phyloP scores from a whole-genome alignment of 1,140 invertebrate genomes.

The Metopolophium dirhodum region DNA sequence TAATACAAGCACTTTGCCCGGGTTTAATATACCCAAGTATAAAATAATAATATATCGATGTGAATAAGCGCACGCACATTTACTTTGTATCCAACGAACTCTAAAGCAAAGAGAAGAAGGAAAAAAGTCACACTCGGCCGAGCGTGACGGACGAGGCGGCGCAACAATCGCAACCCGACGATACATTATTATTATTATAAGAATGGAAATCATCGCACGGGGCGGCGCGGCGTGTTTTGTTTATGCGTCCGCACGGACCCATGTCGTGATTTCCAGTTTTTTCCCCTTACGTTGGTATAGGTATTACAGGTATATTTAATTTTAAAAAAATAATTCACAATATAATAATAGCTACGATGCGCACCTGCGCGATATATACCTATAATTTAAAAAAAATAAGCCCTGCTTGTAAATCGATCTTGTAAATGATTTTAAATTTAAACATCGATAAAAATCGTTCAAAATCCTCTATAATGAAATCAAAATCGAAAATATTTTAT shows the following conservation, averaged over 20 bases:
- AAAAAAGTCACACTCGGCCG: conserved; percentile 39
- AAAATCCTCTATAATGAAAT: no score
- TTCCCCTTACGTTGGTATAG: no score
- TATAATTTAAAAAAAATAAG: background rate
- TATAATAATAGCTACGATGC: background rate
- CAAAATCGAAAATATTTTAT: no score
- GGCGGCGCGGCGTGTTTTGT: background rate
- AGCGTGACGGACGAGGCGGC: conserved; percentile 26
- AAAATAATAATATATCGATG: no score
- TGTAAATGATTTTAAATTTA: background rate
- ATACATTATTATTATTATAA: background rate
- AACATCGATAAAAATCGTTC: background rate
- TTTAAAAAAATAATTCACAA: background rate
- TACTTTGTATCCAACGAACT: background rate
- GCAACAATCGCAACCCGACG: background rate
- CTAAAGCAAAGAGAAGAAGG: background rate
- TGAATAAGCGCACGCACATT: background rate
- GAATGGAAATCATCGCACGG: background rate
- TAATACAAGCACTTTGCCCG: no score
- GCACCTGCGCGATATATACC: background rate
- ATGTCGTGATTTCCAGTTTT: conserved; percentile 39
- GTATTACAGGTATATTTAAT: background rate
- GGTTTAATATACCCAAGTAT: no score
- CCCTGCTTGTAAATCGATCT: background rate
- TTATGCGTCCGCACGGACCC: conserved; percentile 30